A percentile compares a stretch with the other conserved stretches of the same genome.
phyloP scores from a whole-genome alignment of 2,113 vertebrate genomes.

The Nicator chloris region DNA sequence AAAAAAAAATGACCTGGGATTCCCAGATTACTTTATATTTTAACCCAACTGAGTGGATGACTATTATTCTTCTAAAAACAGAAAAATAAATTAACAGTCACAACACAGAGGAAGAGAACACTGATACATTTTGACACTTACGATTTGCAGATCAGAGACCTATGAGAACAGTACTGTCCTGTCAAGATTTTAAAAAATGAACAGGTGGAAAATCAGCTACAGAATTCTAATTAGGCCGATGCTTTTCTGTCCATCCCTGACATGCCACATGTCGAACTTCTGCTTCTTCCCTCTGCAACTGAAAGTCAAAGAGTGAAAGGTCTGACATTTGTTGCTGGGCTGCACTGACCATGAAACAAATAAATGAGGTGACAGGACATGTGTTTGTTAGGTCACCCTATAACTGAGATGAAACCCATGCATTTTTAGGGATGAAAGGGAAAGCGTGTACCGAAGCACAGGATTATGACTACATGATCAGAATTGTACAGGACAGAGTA shows the following conservation, averaged over 20 bases:
- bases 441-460: neutral
- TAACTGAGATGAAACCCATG: neutral
- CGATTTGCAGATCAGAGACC: neutral
- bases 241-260: neutral
- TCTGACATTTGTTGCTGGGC: neutral
- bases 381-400: neutral
- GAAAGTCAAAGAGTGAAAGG: neutral
- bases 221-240: neutral
- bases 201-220: neutral
- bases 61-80: neutral
- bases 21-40: neutral
- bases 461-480: neutral
- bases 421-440: neutral
- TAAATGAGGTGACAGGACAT: neutral
- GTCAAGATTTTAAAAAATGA: neutral
- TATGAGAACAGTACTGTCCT: neutral
- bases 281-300: neutral
- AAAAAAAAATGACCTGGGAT: neutral
- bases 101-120: neutral
- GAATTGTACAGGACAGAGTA: neutral
- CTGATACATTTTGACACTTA: neutral
- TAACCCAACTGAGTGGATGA: neutral
- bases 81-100: neutral
- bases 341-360: neutral
- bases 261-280: neutral